A percentile compares a stretch with the other conserved stretches of the same genome.
These are phyloP conservation scores for Sebastes diaconus DNA, from an alignment of 2,797 vertebrate species.

Conservation along the genomic window DNA sequence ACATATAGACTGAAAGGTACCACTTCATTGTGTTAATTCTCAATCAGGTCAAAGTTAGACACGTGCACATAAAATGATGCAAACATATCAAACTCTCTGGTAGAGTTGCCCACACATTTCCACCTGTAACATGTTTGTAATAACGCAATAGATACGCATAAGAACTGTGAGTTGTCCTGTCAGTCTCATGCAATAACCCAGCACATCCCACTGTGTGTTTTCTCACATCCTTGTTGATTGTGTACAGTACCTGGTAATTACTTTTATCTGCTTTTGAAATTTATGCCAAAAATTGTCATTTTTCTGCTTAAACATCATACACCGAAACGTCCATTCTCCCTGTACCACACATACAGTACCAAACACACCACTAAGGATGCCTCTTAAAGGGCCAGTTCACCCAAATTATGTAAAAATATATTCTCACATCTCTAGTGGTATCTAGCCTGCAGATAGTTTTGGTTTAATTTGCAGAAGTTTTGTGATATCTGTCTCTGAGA, in stretches of 20 bases:
- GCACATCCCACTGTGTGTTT: slow-evolving; percentile 17
- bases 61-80: slow-evolving; percentile 35
- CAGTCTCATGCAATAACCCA: neutral
- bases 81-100: slow-evolving; percentile 73
- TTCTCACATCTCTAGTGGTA: neutral
- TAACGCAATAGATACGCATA: slow-evolving; percentile 23
- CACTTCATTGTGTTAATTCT: neutral
- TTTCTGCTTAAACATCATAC: slow-evolving; percentile 10
- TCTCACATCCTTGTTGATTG: slow-evolving; percentile 1
- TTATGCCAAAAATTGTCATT: slow-evolving; percentile 17
- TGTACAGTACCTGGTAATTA: slow-evolving; percentile 26
- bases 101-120: slow-evolving; percentile 72
- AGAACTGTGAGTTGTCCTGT: slow-evolving; percentile 29
- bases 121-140: slow-evolving; percentile 34
- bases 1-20: slow-evolving; percentile 1
- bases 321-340: neutral
- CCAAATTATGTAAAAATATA: neutral
- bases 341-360: neutral
- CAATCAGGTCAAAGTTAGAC: slow-evolving; percentile 11
- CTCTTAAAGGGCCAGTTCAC: slow-evolving; percentile 17
- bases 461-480: neutral
- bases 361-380: slow-evolving; percentile 11
- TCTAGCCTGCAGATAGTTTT: neutral
- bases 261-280: slow-evolving; percentile 21
- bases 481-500: neutral